phyloP scores from a whole-genome alignment of 2,113 vertebrate species.

The Cheilinus undulatus region DNA sequence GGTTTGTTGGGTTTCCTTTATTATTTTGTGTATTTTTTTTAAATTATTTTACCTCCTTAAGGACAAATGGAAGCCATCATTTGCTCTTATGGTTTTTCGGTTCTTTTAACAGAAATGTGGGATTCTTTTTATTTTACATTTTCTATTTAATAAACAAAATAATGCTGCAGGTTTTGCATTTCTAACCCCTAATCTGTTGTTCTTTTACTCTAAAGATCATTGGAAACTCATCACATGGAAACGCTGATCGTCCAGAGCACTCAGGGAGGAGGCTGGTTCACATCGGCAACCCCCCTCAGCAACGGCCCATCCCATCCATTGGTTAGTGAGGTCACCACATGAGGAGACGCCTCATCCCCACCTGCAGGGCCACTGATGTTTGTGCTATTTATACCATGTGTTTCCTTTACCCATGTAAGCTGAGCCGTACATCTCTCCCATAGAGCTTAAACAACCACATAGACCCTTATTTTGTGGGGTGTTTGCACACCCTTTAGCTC shows the following conservation, averaged over 20 bases:
- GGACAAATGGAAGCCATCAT: conserved; percentile 77
- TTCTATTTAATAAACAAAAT: not conserved
- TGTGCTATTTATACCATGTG: conserved; percentile 75
- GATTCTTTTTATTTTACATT: conserved; percentile 45
- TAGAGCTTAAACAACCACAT: conserved; percentile 66
- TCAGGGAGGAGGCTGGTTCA: conserved; percentile 85
- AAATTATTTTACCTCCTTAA: conserved; percentile 71
- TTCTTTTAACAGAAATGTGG: conserved; percentile 70
- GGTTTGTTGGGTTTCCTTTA: conserved; percentile 54
- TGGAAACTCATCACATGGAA: conserved; percentile 90
- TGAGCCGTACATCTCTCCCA: conserved; percentile 73
- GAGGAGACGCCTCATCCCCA: conserved; percentile 61
- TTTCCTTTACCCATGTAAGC: conserved; percentile 69
- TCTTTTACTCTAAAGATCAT: conserved; percentile 89
- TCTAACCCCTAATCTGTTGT: conserved; percentile 68
- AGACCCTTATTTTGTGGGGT: conserved; percentile 53
- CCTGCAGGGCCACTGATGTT: conserved; percentile 76
- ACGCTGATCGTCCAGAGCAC: conserved; percentile 87
- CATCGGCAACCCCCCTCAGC: conserved; percentile 84
- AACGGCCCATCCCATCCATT: conserved; percentile 89
- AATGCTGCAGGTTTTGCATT: not conserved
- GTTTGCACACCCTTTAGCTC: conserved; percentile 57
- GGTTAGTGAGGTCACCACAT: conserved; percentile 90
- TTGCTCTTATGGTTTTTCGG: conserved; percentile 75
- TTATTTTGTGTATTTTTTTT: conserved; percentile 55